phyloP scores from a whole-genome alignment of 1,140 invertebrate genomes.

The Ctenoplectra terminalis region DNA sequence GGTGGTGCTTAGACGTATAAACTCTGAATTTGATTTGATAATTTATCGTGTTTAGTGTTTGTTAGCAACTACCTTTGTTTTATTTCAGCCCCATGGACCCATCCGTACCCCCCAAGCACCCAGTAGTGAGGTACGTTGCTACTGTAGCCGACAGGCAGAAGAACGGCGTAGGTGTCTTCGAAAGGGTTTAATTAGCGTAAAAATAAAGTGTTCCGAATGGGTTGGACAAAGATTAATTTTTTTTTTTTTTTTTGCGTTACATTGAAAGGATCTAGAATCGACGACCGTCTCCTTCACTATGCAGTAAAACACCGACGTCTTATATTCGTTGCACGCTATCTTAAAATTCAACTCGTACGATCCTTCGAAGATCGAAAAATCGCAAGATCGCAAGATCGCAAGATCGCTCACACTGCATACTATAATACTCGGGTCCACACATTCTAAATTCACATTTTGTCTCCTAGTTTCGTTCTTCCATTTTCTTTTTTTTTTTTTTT shows the following conservation, averaged over 20 bases:
- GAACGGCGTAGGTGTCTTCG: slow-evolving; percentile 6
- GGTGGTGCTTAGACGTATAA: slow-evolving; percentile 70
- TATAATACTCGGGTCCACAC: slow-evolving; percentile 77
- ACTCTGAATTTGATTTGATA: slow-evolving; percentile 65
- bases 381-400: too few relatives aligned
- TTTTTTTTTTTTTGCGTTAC: background rate
- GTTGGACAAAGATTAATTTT: background rate
- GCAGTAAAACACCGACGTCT: background rate
- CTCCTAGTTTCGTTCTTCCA: slow-evolving; percentile 53
- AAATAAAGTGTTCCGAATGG: background rate
- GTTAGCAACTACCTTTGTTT: slow-evolving; percentile 85
- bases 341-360: background rate
- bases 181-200: slow-evolving; percentile 5
- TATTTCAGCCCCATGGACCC: slow-evolving; percentile 87
- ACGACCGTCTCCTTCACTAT: slow-evolving; percentile 3
- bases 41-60: slow-evolving; percentile 79
- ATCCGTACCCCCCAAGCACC: slow-evolving; percentile 83
- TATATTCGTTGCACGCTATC: too few relatives aligned
- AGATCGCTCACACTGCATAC: slow-evolving; percentile 67
- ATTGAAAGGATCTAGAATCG: too few relatives aligned
- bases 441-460: slow-evolving; percentile 67
- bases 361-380: background rate
- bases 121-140: slow-evolving; percentile 86
- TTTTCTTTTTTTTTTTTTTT: slow-evolving; percentile 42
- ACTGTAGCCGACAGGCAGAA: slow-evolving; percentile 10